A percentile compares a stretch with the other conserved stretches of the same genome.
Conservation (phyloP, 2,113 vertebrate species). For the Pogonocichla stellata region DNA sequence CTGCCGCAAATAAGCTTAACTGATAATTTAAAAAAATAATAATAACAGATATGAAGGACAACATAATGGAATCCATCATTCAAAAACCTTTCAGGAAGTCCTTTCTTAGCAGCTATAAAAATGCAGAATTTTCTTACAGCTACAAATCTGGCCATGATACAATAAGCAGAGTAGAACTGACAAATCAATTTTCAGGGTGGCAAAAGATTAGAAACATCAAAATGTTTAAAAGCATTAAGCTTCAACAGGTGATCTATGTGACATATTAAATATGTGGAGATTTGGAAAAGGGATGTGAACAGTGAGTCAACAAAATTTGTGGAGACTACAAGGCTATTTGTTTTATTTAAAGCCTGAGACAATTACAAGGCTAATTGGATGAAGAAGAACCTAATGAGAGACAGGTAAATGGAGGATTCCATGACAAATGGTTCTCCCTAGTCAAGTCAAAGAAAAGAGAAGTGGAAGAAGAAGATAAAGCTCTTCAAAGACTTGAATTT, state of each 20-base stretch:
- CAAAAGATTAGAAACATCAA: not conserved
- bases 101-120: not conserved
- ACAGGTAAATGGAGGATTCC: not conserved
- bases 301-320: not conserved
- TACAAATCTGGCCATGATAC: not conserved
- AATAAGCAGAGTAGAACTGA: not conserved
- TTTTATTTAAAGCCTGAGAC: not conserved
- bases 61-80: not conserved
- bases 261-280: not conserved
- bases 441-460: not conserved
- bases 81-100: not conserved
- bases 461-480: not conserved
- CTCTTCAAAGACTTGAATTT: not conserved
- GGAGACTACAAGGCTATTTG: not conserved
- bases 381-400: not conserved
- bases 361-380: not conserved
- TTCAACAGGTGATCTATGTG: not conserved
- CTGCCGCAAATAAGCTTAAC: not conserved
- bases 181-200: not conserved
- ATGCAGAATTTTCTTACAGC: not conserved
- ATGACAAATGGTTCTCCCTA: fast-evolving
- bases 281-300: not conserved
- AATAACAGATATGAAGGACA: not conserved
- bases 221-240: not conserved
- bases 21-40: not conserved